Evolutionary conservation across 2,888 invertebrate genomes (phyloP).

Genomic region (Nomada ferruginata): DNA sequence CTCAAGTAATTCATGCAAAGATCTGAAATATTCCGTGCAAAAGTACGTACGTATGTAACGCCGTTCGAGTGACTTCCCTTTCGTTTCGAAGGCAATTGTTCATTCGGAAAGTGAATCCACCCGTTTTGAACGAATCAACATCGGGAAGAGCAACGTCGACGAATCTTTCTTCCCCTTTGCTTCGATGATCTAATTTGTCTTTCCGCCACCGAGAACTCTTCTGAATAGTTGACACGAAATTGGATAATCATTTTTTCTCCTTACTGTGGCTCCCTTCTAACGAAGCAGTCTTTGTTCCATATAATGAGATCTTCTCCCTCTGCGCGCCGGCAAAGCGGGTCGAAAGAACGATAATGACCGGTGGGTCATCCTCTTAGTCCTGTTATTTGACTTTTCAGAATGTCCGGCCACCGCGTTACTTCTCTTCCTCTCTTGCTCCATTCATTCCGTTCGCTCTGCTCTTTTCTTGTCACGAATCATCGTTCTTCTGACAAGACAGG

Average conservation of each 20-base stretch:
- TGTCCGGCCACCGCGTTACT: constrained; percentile 5
- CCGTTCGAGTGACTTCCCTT: not conserved
- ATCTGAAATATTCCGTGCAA: not conserved
- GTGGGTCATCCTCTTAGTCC: constrained; percentile 32
- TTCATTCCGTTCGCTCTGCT: not conserved
- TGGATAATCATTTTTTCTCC: constrained; percentile 33
- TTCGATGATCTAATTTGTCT: constrained; percentile 37
- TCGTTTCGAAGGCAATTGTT: not conserved
- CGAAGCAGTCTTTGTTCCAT: constrained; percentile 18
- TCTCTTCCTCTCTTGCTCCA: not conserved
- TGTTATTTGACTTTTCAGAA: constrained; percentile 33
- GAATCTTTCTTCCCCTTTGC: not conserved
- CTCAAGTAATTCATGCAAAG: not conserved
- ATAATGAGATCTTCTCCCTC: constrained; percentile 30
- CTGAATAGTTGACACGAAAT: constrained; percentile 26
- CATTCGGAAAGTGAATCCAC: not conserved
- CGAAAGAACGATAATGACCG: constrained; percentile 22
- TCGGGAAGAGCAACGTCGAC: constrained; percentile 26
- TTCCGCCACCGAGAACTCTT: constrained; percentile 20
- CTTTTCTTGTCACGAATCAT: constrained; percentile 5
- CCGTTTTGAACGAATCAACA: constrained; percentile 24
- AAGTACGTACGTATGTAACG: not conserved
- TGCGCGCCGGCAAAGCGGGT: constrained; percentile 16
- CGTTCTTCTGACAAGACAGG: constrained; percentile 16
- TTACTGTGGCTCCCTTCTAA: constrained; percentile 12